A percentile compares a stretch with the other conserved stretches of the same genome.
Evolutionary conservation across 2,113 vertebrate species (phyloP).

Genomic region (Azemiops feae): DNA sequence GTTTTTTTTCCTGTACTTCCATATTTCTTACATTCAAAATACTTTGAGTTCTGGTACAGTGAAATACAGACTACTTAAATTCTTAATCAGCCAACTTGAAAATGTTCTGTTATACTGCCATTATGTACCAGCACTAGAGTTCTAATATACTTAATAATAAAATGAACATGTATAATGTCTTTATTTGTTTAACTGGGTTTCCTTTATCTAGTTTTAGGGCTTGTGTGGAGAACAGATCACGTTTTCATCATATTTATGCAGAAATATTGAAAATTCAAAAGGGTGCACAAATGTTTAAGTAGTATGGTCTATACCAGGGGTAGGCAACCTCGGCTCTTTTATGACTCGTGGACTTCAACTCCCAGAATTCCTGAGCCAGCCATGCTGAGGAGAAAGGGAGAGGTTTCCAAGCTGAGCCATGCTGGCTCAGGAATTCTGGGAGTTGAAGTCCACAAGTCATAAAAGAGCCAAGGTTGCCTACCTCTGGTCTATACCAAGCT

Average conservation of each 20-base stretch:
- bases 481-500: not conserved
- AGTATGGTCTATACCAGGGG: not conserved
- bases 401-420: no score
- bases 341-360: no score
- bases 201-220: not conserved
- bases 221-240: not conserved
- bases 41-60: not conserved
- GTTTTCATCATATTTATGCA: not conserved
- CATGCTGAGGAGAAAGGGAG: no score
- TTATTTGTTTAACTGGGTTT: not conserved
- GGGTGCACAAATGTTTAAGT: not conserved
- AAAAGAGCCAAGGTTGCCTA: no score
- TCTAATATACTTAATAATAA: not conserved
- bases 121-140: not conserved
- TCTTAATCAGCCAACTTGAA: not conserved
- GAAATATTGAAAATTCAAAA: not conserved
- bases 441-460: no score
- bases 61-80: not conserved
- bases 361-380: no score
- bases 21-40: not conserved
- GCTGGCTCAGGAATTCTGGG: no score
- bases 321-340: no score
- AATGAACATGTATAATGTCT: not conserved
- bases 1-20: not conserved
- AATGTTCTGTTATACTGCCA: not conserved